Conservation (phyloP, 2,888 invertebrate genomes). For the Clostera curtula region DNA sequence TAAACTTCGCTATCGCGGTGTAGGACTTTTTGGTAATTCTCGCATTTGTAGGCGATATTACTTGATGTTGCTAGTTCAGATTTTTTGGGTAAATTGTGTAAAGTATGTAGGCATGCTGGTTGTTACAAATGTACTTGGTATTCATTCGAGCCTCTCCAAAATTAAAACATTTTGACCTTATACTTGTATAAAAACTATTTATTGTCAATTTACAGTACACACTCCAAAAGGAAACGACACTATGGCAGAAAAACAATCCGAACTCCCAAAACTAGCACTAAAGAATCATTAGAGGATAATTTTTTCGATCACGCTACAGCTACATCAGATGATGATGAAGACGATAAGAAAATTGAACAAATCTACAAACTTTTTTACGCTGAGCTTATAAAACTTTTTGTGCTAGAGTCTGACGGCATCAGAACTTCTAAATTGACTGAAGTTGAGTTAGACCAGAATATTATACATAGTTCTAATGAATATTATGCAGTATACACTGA, state of each 20-base stretch:
- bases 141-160: too few relatives aligned
- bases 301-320: constrained; percentile 7
- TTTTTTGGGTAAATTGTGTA: too few relatives aligned
- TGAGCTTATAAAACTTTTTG: constrained; percentile 56
- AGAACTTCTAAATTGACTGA: constrained; percentile 42
- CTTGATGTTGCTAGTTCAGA: too few relatives aligned
- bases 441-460: constrained; percentile 49
- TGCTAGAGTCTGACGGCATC: constrained; percentile 42
- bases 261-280: constrained; percentile 7
- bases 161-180: too few relatives aligned
- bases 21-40: too few relatives aligned
- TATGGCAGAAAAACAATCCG: constrained; percentile 18
- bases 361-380: constrained; percentile 51
- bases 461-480: constrained; percentile 57
- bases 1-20: too few relatives aligned
- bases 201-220: constrained; percentile 30
- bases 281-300: constrained; percentile 9
- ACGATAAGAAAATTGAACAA: constrained; percentile 34
- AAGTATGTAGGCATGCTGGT: too few relatives aligned
- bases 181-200: neutral
- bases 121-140: too few relatives aligned
- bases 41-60: too few relatives aligned
- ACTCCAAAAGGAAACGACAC: constrained; percentile 38
- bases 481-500: constrained; percentile 68
- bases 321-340: constrained; percentile 14